Evolutionary conservation across 2,113 vertebrate genomes (phyloP), one percentile per base, ranked within the genome.

Genomic region (Coturnix japonica): DNA sequence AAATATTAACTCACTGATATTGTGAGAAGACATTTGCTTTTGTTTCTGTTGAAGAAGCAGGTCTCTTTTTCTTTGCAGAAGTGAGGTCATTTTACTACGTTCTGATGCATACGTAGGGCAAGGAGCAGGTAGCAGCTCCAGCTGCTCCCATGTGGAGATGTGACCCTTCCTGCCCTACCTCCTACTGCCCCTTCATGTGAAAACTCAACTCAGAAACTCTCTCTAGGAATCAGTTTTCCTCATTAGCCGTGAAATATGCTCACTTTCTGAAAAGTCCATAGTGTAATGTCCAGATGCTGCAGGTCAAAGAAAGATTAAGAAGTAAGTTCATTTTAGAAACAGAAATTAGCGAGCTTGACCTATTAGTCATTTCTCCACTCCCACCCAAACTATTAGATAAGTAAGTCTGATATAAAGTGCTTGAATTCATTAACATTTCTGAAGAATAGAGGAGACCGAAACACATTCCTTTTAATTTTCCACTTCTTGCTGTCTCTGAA

Each of bases 241-340:
- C 35, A 77, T 82, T 77, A 89, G 46, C 59, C 7, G 7, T 31
- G 60, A 87, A 66, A 85, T 70, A 33, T 67, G 30, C 71, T 80
- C 72, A 37, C 30, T 91, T 94, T 75, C 75, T 82, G 60, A 70
- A 56, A 92, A 92, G 84, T 67, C 73, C 78, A n/a, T 17, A 70
- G 49, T 26, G 46, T 54, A 70, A 64, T 41, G 21, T 70, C 51
- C 8, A 9, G 21, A 14, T 77, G 35, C 30, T 67, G 30, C n/a
- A 73, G 87, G 81, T 73, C 89, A 83, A 73, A 78, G 60, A 73
- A 91, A 91, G 66, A 84, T 88, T 57, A 72, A 93, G 66, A 33
- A 81, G 54, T 13, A 47, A 56, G 81, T 94, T 91, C 89, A 70
- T 77, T 91, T 89, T 73, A 89, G 65, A 85, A 93, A 91, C 35